A percentile compares a stretch with the other conserved stretches of the same genome.
Evolutionary conservation across 2,888 invertebrate species (phyloP).

Genomic region (Acronicta alni): DNA sequence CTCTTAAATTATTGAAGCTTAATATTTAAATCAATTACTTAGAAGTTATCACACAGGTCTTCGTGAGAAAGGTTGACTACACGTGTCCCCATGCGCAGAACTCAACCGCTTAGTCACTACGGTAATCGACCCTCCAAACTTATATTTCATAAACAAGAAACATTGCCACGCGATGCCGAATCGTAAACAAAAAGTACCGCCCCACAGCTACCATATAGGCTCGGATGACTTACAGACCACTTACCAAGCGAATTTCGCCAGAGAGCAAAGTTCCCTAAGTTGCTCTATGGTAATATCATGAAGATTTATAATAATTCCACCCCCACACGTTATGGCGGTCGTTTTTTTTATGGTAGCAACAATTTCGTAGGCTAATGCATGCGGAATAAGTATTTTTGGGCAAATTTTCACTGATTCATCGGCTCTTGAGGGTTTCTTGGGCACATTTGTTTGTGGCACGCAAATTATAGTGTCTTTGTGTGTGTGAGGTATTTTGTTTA

Average conservation of each 20-base stretch:
- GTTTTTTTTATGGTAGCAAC: slow-evolving; percentile 78
- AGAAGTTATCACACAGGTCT: no score
- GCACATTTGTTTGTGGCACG: slow-evolving; percentile 39
- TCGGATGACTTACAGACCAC: slow-evolving; percentile 85
- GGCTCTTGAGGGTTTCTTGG: slow-evolving; percentile 24
- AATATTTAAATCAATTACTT: no score
- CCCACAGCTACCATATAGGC: slow-evolving; percentile 67
- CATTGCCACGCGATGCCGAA: slow-evolving; percentile 42
- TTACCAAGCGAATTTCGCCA: slow-evolving; percentile 81
- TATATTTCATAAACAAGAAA: slow-evolving; percentile 18
- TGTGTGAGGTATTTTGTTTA: slow-evolving; percentile 30
- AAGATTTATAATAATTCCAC: slow-evolving; percentile 88
- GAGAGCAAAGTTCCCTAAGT: slow-evolving; percentile 86
- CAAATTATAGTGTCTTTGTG: slow-evolving; percentile 41
- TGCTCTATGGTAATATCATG: slow-evolving; percentile 87
- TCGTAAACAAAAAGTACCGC: slow-evolving; percentile 71
- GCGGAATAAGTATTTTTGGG: slow-evolving; percentile 68
- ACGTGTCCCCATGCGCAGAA: background rate
- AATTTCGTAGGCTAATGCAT: slow-evolving; percentile 79
- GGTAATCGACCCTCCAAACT: background rate
- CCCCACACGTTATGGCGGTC: slow-evolving; percentile 76
- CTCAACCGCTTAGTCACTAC: background rate
- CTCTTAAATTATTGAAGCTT: no score
- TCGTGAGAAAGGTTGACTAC: no score
- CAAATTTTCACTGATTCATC: slow-evolving; percentile 68